Base-by-base conservation (phyloP, 2,888 invertebrate genomes). In the Hypercompe scribonia region DNA sequence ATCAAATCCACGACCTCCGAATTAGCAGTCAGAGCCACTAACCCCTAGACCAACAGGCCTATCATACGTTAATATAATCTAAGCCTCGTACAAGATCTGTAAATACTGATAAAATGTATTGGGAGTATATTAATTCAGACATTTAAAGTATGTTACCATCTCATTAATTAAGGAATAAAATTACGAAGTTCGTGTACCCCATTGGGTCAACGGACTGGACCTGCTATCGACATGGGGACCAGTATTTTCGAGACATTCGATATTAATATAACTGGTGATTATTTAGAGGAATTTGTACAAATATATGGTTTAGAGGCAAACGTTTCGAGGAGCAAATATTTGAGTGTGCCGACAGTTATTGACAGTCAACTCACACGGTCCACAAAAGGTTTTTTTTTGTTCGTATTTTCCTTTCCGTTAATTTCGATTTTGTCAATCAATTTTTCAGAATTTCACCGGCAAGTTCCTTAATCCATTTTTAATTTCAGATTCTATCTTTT, bases 211-310 rank as follows among this genome's bases (percentile, higher is more conserved):
- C 54, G 85, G 64, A 75, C 85, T 71, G 68, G 71, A 67, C 65
- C 74, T 66, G 67, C 36, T 42, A 72, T 73, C 50, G 63, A 70
- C 75, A 81, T 72, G 74, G 69, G 77, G 69, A 74, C 74, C 74
- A 50, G 74, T 74, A 74, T 74, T 81, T 82, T 76, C 72, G 75
- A 78, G 81, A 76, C 74, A 82, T 82, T 81, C 50, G 69, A 81
- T 71, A 81, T 84, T 86, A 82, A 83, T 83, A 77, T 72, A 68
- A 82, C 65, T 76, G 72, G 64, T 31, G 68, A 64, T 77, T 76
- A 83, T 84, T 81, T 80, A 77, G 71, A 83, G 72, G 85, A 80
- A 86, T 84, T 78, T 89, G 88, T 89, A 84, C 79, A 84, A 89
- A 88, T 88, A 68, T 86, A 87, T 86, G 82, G 83, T 64, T 18